Conservation (phyloP, 2,888 invertebrate species). For the Acronicta aceris region DNA sequence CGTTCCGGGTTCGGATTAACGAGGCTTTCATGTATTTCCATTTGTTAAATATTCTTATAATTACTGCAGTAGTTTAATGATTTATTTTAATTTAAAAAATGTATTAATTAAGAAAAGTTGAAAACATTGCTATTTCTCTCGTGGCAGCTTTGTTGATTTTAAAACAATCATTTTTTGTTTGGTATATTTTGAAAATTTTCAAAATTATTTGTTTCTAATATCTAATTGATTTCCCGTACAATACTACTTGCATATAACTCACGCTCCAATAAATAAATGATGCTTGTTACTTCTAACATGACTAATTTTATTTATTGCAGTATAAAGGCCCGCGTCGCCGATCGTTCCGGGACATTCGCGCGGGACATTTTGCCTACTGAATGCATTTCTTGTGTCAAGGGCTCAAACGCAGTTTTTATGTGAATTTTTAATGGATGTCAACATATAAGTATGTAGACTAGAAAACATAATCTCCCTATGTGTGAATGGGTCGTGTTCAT, state of each 20-base stretch:
- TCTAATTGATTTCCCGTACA: constrained; percentile 43
- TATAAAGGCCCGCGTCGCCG: constrained; percentile 68
- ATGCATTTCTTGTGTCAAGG: constrained; percentile 82
- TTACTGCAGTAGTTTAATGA: constrained; percentile 66
- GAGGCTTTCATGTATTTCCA: constrained; percentile 50
- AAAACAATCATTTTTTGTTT: constrained; percentile 32
- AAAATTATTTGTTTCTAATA: constrained; percentile 10
- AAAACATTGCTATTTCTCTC: constrained; percentile 6
- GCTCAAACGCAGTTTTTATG: constrained; percentile 87
- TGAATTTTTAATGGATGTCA: constrained; percentile 83
- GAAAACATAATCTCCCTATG: constrained; percentile 72
- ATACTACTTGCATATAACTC: constrained; percentile 33
- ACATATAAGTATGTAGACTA: constrained; percentile 62
- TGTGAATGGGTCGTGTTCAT: constrained; percentile 59
- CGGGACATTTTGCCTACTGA: constrained; percentile 62
- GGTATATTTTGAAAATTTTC: constrained; percentile 33
- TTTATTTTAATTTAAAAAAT: not conserved
- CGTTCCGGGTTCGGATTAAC: constrained; percentile 52
- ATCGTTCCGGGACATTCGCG: constrained; percentile 39
- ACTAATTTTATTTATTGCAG: constrained; percentile 72
- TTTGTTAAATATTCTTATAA: constrained; percentile 77
- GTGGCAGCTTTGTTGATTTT: constrained; percentile 35
- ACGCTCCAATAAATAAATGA: constrained; percentile 55
- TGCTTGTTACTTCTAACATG: constrained; percentile 32
- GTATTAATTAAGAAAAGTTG: constrained; percentile 16